Conservation (phyloP, 2,888 invertebrate species). For the Melikaiella ostensackeni region DNA sequence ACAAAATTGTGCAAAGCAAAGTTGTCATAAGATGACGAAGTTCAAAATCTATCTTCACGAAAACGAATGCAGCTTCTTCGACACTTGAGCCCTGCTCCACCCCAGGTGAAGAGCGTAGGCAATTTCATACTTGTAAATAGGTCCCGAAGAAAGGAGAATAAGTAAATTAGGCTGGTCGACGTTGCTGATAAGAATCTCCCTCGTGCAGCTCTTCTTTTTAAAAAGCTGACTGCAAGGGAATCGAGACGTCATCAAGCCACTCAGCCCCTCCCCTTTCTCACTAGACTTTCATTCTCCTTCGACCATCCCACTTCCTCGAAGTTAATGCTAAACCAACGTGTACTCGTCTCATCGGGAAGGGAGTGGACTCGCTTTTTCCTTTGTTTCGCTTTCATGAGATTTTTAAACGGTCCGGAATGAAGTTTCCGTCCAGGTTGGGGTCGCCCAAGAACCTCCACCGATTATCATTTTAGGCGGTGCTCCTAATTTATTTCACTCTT, state of each 20-base stretch:
- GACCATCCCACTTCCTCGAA: constrained; percentile 61
- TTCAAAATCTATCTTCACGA: not conserved
- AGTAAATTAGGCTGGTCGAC: constrained; percentile 87
- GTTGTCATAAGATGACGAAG: not conserved
- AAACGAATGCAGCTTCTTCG: not conserved
- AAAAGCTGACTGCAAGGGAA: constrained; percentile 65
- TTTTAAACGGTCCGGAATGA: constrained; percentile 72
- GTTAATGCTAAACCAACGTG: constrained; percentile 66
- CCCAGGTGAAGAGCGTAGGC: constrained; percentile 46
- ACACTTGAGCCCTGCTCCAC: not conserved
- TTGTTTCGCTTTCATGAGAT: constrained; percentile 73
- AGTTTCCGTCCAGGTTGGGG: constrained; percentile 60
- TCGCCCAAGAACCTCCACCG: constrained; percentile 59
- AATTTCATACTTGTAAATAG: constrained; percentile 81
- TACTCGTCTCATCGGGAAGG: constrained; percentile 50
- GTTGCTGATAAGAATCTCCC: constrained; percentile 85
- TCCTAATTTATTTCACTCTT: constrained; percentile 61
- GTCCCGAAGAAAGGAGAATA: constrained; percentile 85
- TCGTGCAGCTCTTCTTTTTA: constrained; percentile 65
- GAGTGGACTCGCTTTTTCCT: constrained; percentile 60
- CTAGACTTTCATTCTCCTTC: constrained; percentile 54
- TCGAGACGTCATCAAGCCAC: constrained; percentile 72
- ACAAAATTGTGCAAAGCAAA: not conserved
- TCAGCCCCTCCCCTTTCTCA: constrained; percentile 58
- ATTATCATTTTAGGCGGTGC: constrained; percentile 65